Base-by-base conservation (phyloP, 2,113 vertebrate species). In the Lepisosteus osseus region DNA sequence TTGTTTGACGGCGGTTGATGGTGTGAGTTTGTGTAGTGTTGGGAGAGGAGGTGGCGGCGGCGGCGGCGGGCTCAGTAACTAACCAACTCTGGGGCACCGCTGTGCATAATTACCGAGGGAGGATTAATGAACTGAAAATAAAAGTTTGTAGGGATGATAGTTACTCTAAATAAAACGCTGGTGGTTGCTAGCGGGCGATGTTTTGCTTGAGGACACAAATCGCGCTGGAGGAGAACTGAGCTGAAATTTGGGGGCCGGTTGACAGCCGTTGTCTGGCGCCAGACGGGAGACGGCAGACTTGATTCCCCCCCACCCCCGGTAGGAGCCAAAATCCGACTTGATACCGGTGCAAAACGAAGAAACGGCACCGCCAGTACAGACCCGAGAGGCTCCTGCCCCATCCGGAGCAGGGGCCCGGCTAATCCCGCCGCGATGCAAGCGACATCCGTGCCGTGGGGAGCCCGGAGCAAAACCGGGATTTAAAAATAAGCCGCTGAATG, bases 161-260 rank as follows among this genome's bases (percentile, higher is more conserved):
- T 54, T 54, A 14, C 45, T n/a, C 12, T 4, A 44, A 11, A 3
- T 29, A 29, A 29, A 29, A 17, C 15, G 15, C 15, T 17, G 15
- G 15, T 17, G 15, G 15, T 17, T 17, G 15, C 15, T 59, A 13
- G 56, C 56, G 3, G 56, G 56, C 47, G 5, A 9, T 51, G 5
- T 5, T 51, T 51, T 51, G 47, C 9, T 51, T 9, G 47, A 1
- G 56, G 56, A 59, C 12, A 12, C 7, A 59, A 1, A 12, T 13
- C n/a, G 56, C 3, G 56, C 13, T n/a, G n/a, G 56, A 13, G 56
- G 12, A 14, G 13, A 59, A 13, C n/a, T 7, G 54, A 40, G 29
- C 11, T 56, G 4, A 12, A 55, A 43, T 42, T 69, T 57, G 40
- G 67, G 29, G 67, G 67, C 66, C 66, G 66, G 66, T 67, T 67